Base-by-base conservation (phyloP, 2,888 invertebrate genomes). In the Pristionchus maxplancki region DNA sequence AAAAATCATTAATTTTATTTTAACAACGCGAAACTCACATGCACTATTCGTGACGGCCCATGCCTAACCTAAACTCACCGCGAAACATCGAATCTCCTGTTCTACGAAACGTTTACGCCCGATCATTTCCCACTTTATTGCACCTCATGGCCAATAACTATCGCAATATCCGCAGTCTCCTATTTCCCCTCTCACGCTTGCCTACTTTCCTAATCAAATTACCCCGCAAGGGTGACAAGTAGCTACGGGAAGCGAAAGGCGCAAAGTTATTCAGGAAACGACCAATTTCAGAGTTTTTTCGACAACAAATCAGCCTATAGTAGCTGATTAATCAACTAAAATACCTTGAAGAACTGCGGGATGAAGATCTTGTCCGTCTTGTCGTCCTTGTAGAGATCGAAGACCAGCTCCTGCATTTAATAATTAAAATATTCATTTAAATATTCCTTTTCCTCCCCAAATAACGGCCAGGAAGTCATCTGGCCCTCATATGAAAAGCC, bases 351-450 rank as follows among this genome's bases (percentile, higher is more conserved):
- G 88, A 93, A 93, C 20, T 90, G 64, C 1, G 92, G 91, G 37
- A 92, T 87, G 86, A 90, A 92, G 6, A 93, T 91, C 89, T 90
- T 91, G 58, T 91, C 90, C 9, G 91, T 93, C 20, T 89, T 89
- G 31, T 91, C 91, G 85, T 93, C 92, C 34, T 91, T 91, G 89
- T 92, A 93, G 50, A 93, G 87, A 85, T 93, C 93, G 85, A 93
- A 93, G 11, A 93, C 89, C 87, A 90, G 78, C 58, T 93, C 92
- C 89, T 92, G 91, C 71, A 89, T 31, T 17, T 31, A 53, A 53
- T 53, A 1, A 50, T 34, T 50, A 40, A 9, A 6, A n/a, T 24
- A 62, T 53, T 31, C 2, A n/a, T 31, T 20, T 3, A 28, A 50
- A 50, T 50, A 50, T 83, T 67, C 28, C 67, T 20, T n/a, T 67